These are phyloP conservation scores for Drosophila kanapiae DNA, from an alignment of 1,140 invertebrate genomes.

Conservation along the genomic window DNA sequence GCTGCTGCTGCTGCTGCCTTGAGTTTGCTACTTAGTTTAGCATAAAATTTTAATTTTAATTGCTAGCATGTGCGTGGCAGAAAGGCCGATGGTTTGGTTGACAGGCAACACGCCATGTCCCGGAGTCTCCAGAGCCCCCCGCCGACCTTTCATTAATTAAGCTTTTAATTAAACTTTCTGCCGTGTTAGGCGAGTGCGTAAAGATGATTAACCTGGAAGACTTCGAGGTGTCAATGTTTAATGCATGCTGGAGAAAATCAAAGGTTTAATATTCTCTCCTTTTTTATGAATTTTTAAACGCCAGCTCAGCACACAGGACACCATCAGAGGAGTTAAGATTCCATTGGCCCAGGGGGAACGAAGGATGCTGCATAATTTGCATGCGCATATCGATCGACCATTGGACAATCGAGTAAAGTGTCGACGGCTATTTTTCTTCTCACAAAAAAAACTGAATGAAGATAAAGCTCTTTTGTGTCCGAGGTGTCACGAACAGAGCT, in stretches of 20 bases:
- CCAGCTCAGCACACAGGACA: constrained; percentile 13
- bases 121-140: background rate
- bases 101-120: constrained; percentile 45
- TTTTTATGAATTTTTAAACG: constrained; percentile 40
- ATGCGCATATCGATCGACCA: constrained; percentile 42
- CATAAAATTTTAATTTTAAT: constrained; percentile 84
- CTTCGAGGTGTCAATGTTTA: constrained; percentile 69
- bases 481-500: constrained; percentile 23
- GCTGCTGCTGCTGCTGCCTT: constrained; percentile 33
- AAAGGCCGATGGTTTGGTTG: constrained; percentile 36
- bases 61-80: constrained; percentile 81
- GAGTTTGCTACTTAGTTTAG: constrained; percentile 80
- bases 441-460: constrained; percentile 6
- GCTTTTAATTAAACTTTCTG: constrained; percentile 82
- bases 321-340: constrained; percentile 13
- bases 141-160: constrained; percentile 62
- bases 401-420: constrained; percentile 27
- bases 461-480: constrained; percentile 29
- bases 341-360: background rate
- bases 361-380: constrained; percentile 49
- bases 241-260: constrained; percentile 50
- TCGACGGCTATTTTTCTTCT: constrained; percentile 28
- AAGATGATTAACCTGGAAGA: constrained; percentile 75
- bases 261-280: constrained; percentile 9
- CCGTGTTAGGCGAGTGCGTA: constrained; percentile 73